These are phyloP conservation scores for Xiphophorus hellerii DNA, from an alignment of 2,113 vertebrate species.

Conservation along the genomic window DNA sequence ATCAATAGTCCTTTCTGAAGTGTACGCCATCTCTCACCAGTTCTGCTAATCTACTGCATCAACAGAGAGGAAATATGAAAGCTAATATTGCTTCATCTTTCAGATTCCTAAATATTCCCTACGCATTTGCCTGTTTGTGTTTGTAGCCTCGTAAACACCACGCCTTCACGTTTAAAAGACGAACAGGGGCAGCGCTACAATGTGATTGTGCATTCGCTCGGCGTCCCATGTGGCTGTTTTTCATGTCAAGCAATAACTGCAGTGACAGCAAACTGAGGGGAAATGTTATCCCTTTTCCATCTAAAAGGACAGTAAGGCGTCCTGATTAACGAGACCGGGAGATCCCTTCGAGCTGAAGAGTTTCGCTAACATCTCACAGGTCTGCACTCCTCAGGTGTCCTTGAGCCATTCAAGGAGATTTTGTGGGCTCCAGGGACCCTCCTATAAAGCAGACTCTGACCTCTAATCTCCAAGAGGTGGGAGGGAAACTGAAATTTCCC, in stretches of 20 bases:
- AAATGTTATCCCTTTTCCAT: not conserved
- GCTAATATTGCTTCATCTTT: too few species aligned
- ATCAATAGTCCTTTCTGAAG: too few species aligned
- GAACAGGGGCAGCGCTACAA: not conserved
- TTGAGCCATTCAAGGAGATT: constrained; percentile 40
- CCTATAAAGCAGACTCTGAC: constrained; percentile 17
- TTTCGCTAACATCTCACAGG: constrained; percentile 14
- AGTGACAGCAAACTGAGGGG: not conserved
- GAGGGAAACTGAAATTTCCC: constrained; percentile 35
- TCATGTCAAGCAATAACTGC: not conserved
- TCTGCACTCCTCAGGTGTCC: constrained; percentile 11
- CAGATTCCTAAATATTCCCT: too few species aligned
- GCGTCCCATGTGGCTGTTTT: not conserved
- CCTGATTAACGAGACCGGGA: not conserved
- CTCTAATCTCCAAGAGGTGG: constrained; percentile 37
- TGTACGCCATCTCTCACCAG: too few species aligned
- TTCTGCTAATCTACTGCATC: too few species aligned
- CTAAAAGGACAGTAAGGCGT: not conserved
- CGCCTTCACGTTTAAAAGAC: not conserved
- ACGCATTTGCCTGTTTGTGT: too few species aligned
- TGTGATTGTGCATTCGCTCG: not conserved
- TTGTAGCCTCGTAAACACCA: not conserved
- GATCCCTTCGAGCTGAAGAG: constrained; percentile 28
- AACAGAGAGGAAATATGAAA: too few species aligned
- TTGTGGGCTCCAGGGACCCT: constrained; percentile 19